Base-by-base conservation (phyloP, 2,113 vertebrate species). In the Irena cyanogastra region DNA sequence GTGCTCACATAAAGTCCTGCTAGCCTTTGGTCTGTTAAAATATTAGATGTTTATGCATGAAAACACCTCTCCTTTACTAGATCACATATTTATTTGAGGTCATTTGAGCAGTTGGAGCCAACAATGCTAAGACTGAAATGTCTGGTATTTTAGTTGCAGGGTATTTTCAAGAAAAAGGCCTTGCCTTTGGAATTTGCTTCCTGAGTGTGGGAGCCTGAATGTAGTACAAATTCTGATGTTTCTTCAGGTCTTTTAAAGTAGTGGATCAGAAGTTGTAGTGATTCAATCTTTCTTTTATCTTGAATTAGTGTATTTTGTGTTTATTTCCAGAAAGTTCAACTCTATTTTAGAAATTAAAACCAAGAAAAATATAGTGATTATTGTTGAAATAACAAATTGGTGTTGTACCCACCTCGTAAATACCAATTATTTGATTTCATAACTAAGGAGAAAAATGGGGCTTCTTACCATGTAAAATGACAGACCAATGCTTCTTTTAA, bases 111-210 rank as follows among this genome's bases (percentile, higher is more conserved):
- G 23, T 28, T 69, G 60, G 45, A 90, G 82, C 93, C 91, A 95
- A 54, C 70, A 89, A 45, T 63, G n/a, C 42, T 69, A 71, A 94
- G 87, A 85, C 60, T 95, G 93, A 76, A 95, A 93, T 95, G 89
- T 95, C 89, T 96, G 95, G 94, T 95, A 91, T 96, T 95, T 87
- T 94, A 66, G 84, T 95, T 96, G 75, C 87, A 93, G 91, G 84
- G 82, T 95, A 65, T 95, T 95, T 95, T 94, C 89, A 95, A 93
- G 89, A 76, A 85, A 95, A 93, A 74, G 63, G 70, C 50, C 61
- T 89, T 89, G 65, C 63, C 61, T 88, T 74, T 91, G 89, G 89
- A 95, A 93, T 95, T 90, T 57, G 20, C 49, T 90, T 78, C 44
- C 47, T 16, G 42, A 95, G 63, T 85, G 75, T 93, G 90, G 54